Evolutionary conservation across 2,888 invertebrate genomes (phyloP).

Genomic region (Drosophila ustulata): DNA sequence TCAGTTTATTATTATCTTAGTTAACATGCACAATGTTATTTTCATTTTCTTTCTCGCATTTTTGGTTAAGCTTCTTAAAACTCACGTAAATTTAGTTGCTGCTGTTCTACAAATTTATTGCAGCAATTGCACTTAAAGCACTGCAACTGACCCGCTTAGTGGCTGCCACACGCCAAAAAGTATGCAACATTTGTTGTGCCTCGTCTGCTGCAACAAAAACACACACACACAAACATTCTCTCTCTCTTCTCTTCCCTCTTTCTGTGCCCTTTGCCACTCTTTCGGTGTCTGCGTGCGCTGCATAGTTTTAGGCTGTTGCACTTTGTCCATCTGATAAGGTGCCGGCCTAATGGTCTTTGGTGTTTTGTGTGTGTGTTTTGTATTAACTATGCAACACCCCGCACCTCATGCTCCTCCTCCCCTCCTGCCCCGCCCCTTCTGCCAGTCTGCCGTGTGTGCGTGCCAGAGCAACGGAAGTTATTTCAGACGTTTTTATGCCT

Average conservation of each 20-base stretch:
- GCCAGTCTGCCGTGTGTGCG: conserved; percentile 42
- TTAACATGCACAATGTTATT: not conserved
- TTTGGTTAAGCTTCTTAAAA: not conserved
- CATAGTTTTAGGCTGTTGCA: conserved; percentile 75
- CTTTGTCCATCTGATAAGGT: conserved; percentile 73
- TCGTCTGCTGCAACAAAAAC: not conserved
- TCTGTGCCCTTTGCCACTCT: not conserved
- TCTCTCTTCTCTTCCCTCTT: not conserved
- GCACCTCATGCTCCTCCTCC: not conserved
- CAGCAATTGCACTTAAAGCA: conserved; percentile 30
- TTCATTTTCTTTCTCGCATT: fast-evolving
- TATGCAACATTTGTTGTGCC: conserved; percentile 41
- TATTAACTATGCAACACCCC: conserved; percentile 52
- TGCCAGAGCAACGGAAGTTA: conserved; percentile 71
- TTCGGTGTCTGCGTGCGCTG: conserved; percentile 41
- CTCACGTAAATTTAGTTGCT: not conserved
- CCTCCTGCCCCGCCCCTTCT: no score
- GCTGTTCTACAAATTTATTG: conserved; percentile 11
- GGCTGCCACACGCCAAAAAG: conserved; percentile 33
- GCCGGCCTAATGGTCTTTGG: conserved; percentile 58
- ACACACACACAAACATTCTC: not conserved
- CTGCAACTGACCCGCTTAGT: conserved; percentile 27
- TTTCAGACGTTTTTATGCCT: conserved; percentile 76
- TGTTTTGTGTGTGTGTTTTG: conserved; percentile 54
- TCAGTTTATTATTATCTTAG: not conserved